Conservation (phyloP, 2,113 vertebrate genomes). For the Daubentonia madagascariensis region DNA sequence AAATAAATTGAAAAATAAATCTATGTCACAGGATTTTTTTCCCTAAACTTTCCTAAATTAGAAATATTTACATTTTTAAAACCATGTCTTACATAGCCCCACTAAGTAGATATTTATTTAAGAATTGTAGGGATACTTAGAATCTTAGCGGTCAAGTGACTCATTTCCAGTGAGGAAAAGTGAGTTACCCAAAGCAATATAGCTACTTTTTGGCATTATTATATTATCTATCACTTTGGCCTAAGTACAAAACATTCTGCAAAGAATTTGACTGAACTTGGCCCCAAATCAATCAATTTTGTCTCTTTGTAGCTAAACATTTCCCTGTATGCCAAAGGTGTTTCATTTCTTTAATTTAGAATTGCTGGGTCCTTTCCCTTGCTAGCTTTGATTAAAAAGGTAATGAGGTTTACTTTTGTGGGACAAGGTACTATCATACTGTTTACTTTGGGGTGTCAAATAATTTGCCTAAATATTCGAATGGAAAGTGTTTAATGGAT, state of each 20-base stretch:
- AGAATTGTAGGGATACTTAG: neutral
- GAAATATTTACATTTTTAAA: neutral
- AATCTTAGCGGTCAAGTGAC: neutral
- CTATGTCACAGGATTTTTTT: neutral
- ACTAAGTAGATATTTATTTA: neutral
- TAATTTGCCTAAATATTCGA: neutral
- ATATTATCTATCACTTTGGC: neutral
- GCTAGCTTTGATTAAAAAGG: neutral
- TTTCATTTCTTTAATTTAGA: conserved; percentile 8
- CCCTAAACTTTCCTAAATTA: neutral
- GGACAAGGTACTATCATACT: neutral
- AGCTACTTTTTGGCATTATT: neutral
- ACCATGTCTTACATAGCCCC: neutral
- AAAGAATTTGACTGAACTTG: neutral
- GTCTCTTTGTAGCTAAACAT: neutral
- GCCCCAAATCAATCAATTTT: neutral
- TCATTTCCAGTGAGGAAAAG: neutral
- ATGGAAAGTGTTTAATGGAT: neutral
- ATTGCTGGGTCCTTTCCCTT: neutral
- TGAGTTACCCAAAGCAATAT: neutral
- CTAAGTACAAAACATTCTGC: neutral
- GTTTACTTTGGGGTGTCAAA: neutral
- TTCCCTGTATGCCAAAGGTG: neutral
- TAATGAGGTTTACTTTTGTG: neutral
- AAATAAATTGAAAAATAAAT: neutral